Evolutionary conservation across 2,113 vertebrate species (phyloP).

Genomic region (Maccullochella peelii): DNA sequence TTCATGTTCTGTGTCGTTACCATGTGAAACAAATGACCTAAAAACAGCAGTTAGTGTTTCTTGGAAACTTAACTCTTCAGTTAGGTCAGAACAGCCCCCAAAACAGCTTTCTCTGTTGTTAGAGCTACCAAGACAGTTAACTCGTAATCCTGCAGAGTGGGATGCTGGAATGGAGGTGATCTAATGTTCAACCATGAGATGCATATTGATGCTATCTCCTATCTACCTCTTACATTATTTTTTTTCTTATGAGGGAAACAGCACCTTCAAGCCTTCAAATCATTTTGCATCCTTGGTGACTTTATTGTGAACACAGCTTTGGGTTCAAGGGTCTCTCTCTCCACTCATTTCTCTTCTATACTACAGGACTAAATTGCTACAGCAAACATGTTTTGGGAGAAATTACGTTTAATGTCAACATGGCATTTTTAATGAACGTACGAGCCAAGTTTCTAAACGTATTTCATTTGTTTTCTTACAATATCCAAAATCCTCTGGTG

Average conservation of each 20-base stretch:
- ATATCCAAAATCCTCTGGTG: too few relatives aligned
- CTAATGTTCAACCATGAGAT: not conserved
- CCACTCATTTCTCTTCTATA: too few relatives aligned
- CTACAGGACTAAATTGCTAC: not conserved
- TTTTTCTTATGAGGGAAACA: not conserved
- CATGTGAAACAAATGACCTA: not conserved
- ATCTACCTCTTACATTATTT: not conserved
- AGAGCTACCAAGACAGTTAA: not conserved
- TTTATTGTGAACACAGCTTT: not conserved
- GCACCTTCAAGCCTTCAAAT: not conserved
- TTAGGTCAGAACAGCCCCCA: not conserved
- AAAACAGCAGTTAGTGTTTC: not conserved
- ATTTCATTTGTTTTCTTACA: too few relatives aligned
- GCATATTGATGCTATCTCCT: slow-evolving; percentile 3
- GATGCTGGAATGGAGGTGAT: not conserved
- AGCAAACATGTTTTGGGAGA: not conserved
- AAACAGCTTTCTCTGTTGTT: not conserved
- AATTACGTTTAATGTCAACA: not conserved
- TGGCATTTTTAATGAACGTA: too few relatives aligned
- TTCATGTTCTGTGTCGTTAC: not conserved
- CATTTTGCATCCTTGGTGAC: not conserved
- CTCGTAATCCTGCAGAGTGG: not conserved
- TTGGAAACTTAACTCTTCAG: not conserved
- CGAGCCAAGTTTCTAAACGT: too few relatives aligned
- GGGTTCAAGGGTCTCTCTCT: not conserved